Conservation (phyloP, 1,140 invertebrate species). For the Spodoptera litura region DNA sequence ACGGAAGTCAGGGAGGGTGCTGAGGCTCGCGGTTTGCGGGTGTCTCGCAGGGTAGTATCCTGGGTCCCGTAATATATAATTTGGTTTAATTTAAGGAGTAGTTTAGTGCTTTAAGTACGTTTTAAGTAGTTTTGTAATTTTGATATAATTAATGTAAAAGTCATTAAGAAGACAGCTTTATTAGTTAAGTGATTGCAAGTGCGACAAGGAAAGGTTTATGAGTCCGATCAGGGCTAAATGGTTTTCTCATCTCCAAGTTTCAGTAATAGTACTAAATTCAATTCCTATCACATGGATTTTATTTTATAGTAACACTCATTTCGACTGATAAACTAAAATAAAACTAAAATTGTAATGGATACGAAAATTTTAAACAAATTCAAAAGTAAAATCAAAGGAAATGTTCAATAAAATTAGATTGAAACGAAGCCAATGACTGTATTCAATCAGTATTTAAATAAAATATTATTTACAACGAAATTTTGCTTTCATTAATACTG, state of each 20-base stretch:
- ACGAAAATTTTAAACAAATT: too few species aligned
- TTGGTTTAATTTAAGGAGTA: constrained; percentile 44
- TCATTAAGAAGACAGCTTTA: too few species aligned
- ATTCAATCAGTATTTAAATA: constrained; percentile 4
- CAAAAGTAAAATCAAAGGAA: neutral
- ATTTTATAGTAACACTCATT: too few species aligned
- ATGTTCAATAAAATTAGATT: neutral
- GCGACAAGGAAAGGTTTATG: neutral
- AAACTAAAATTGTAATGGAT: neutral
- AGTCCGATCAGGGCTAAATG: too few species aligned
- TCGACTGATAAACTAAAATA: neutral
- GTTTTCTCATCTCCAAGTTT: too few species aligned
- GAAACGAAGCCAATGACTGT: neutral
- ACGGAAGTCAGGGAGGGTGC: constrained; percentile 67
- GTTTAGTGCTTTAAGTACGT: constrained; percentile 14
- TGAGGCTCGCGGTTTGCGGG: constrained; percentile 65
- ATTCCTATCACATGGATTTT: too few species aligned
- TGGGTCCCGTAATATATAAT: constrained; percentile 59
- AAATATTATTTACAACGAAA: constrained; percentile 36
- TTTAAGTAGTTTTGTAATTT: neutral
- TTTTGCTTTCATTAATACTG: constrained; percentile 34
- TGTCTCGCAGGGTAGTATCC: constrained; percentile 67
- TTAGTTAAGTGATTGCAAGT: neutral
- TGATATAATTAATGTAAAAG: too few species aligned
- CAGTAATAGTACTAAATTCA: too few species aligned